phyloP scores from a whole-genome alignment of 1,140 invertebrate species.

The Tetragnatha versicolor region DNA sequence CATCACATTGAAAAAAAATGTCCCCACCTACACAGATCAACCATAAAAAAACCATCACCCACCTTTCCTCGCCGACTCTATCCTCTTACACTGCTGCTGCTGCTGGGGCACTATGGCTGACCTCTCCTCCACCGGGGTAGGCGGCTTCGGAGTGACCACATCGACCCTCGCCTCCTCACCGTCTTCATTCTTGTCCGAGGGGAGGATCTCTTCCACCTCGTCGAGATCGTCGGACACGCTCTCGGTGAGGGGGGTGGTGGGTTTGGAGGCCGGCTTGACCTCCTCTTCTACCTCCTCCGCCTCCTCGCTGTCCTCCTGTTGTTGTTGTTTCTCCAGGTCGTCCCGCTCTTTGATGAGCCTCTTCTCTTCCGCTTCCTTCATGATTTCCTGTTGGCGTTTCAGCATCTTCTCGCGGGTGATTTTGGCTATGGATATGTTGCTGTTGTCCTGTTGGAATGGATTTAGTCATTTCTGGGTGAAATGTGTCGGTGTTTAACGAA shows the following conservation, averaged over 20 bases:
- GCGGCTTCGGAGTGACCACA: neutral
- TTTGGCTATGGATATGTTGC: slow-evolving; percentile 52
- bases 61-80: slow-evolving; percentile 45
- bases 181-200: neutral
- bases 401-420: slow-evolving; percentile 59
- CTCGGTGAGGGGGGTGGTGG: neutral
- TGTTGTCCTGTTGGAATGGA: slow-evolving; percentile 50
- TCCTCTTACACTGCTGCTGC: slow-evolving; percentile 27
- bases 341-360: slow-evolving; percentile 59
- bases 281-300: slow-evolving; percentile 17
- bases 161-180: neutral
- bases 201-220: neutral
- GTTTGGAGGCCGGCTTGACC: neutral
- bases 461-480: too few relatives aligned
- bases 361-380: slow-evolving; percentile 61
- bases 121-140: neutral
- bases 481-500: too few relatives aligned
- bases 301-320: slow-evolving; percentile 58
- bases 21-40: neutral
- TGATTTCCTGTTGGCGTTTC: slow-evolving; percentile 59
- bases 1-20: neutral
- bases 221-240: neutral
- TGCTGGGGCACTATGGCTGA: slow-evolving; percentile 17
- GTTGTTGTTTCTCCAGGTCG: slow-evolving; percentile 57
- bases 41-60: neutral